phyloP scores from a whole-genome alignment of 2,797 vertebrate genomes.

The Sitta carolinensis region DNA sequence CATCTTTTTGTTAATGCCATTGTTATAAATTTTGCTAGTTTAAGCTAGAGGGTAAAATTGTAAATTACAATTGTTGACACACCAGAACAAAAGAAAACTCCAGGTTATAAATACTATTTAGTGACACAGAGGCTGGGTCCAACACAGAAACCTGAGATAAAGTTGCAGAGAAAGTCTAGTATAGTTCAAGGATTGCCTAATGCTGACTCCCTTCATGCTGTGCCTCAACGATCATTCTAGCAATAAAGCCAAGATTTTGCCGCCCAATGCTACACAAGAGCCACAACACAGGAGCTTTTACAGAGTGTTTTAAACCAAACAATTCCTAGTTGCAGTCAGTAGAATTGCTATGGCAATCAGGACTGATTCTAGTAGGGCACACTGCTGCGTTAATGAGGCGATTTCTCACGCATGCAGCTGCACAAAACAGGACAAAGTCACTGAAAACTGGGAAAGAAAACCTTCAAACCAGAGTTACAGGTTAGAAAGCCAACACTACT shows the following conservation, averaged over 20 bases:
- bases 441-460: background rate
- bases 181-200: background rate
- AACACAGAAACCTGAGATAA: background rate
- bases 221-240: too few species aligned
- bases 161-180: background rate
- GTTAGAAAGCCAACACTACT: background rate
- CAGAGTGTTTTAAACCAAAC: background rate
- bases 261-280: background rate
- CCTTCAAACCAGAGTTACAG: background rate
- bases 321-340: background rate
- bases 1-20: background rate
- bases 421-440: accelerated
- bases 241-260: background rate
- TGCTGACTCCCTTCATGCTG: background rate
- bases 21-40: background rate
- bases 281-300: background rate
- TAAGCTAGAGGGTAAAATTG: background rate
- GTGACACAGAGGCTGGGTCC: accelerated
- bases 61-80: background rate
- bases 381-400: accelerated
- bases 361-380: too few species aligned
- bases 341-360: background rate
- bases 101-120: background rate
- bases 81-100: background rate
- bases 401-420: accelerated